Base-by-base conservation (phyloP, 37 sponge, comb jelly and placozoan species). In the Aplysina aerophoba region DNA sequence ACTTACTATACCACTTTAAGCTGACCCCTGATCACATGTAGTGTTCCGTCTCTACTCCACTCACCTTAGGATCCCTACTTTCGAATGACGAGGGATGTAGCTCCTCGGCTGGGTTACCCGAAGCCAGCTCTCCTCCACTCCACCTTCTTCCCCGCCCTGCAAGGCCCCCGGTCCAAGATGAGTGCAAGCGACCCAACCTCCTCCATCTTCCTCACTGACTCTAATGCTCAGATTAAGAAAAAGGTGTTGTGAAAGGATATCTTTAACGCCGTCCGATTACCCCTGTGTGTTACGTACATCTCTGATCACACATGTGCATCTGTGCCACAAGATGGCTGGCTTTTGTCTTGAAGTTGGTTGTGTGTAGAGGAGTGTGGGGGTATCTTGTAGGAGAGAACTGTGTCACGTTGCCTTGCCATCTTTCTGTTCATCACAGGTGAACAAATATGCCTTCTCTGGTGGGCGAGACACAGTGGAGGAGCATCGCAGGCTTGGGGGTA, bases 81-180 rank as follows among this genome's bases (percentile, higher is more conserved):
- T 73, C 90, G 99, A 12, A 97, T 99, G 96, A 99, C 99, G 6
- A 85, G 99, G 16, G 99, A 99, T 82, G 97, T 99, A 15, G 99
- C 99, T 24, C 99, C 97, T 25, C 84, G 99, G 12, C 94, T 99
- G 61, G 97, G 96, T 39, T 95, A 88, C 82, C 88, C 28, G 65
- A 99, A 99, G 82, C 99, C 99, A 56, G 96, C 96, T 11, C 88
- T 97, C 3, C 89, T 99, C 55, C 97, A 99, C 73, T 99, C 99
- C 50, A 88, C 88, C 28, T 99, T 99, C 91, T 95, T 99, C 83
- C 97, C 97, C 5, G 99, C 97, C 17, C 94, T 99, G 15, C 97
- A 99, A 87, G 99, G 99, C 33, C 62, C 99, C 0, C 89, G 93
- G 77, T 97, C 95, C 68, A 99, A 99, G 89, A 99, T 99, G 99